phyloP scores from a whole-genome alignment of 2,888 invertebrate genomes.

The Polyploca ridens region DNA sequence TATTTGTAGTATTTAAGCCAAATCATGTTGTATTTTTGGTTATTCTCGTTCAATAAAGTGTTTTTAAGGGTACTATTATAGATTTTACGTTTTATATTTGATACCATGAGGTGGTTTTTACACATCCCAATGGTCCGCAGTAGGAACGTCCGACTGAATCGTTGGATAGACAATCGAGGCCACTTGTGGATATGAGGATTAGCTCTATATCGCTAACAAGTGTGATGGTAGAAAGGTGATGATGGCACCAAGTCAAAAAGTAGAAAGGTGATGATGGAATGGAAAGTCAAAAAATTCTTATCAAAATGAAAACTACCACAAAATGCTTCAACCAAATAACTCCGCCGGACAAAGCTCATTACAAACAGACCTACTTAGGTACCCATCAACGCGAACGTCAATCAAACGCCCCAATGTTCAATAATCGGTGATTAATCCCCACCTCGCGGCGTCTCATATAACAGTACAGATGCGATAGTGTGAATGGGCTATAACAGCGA shows the following conservation, averaged over 20 bases:
- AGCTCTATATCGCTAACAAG: too few species aligned
- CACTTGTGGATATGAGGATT: too few species aligned
- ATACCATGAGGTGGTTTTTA: too few species aligned
- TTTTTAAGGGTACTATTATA: neutral
- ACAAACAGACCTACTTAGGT: neutral
- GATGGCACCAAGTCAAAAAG: too few species aligned
- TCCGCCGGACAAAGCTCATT: neutral
- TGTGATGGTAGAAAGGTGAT: too few species aligned
- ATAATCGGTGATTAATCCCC: neutral
- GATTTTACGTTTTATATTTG: too few species aligned
- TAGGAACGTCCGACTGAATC: too few species aligned
- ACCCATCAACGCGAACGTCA: neutral
- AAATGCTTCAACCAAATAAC: neutral
- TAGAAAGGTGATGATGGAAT: too few species aligned
- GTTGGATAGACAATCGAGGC: too few species aligned
- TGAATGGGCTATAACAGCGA: constrained; percentile 17
- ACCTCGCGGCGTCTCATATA: neutral
- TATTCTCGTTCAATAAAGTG: neutral
- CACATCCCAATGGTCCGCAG: too few species aligned
- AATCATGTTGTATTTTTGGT: neutral
- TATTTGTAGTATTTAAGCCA: neutral
- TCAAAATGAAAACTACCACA: too few species aligned
- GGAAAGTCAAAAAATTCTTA: too few species aligned
- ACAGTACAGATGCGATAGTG: constrained; percentile 5
- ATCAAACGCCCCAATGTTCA: neutral